Base-by-base conservation (phyloP, 1,140 invertebrate species). In the Philotrypesis tridentata region DNA sequence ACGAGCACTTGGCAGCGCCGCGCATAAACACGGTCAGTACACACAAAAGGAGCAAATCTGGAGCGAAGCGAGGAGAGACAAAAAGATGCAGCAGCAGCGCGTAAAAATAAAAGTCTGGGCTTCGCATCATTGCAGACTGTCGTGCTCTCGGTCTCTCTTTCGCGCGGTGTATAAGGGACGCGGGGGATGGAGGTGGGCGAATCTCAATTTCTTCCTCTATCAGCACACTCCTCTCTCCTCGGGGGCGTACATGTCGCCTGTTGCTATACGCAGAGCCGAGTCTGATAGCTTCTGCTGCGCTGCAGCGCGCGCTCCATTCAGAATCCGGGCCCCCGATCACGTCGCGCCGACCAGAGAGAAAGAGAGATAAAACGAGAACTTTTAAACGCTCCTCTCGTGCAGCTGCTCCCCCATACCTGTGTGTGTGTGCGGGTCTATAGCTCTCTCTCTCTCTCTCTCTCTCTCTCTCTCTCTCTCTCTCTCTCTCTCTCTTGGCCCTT, bases 101-200 rank as follows among this genome's bases (percentile, higher is more conserved):
- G 67, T 70, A 31, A 33, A 70, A 70, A 70, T 70, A 70, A 70
- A 70, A 70, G 67, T 70, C 67, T n/a, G 17, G 9, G 33, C n/a
- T n/a, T n/a, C 67, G 31, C 31, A 29, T 70, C 27, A 33, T 21
- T 70, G 31, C 14, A 37, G 23, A 25, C 23, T 27, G n/a, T n/a
- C n/a, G n/a, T n/a, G n/a, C n/a, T n/a, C n/a, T n/a, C n/a, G n/a
- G n/a, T n/a, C n/a, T n/a, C n/a, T n/a, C n/a, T n/a, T 8, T 11
- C 63, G n/a, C 23, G 11, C 14, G 9, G 33, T 37, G 33, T n/a
- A n/a, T n/a, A n/a, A n/a, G 9, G 33, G 33, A 37, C 4, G 9
- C 9, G 33, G 33, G 33, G 3, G 9, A 9, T 9, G 33, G 33
- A 29, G 25, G 12, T 5, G 63, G n/a, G 63, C 63, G 25, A 65